Base-by-base conservation (phyloP, 1,140 invertebrate genomes). In the Chymomyza costata region DNA sequence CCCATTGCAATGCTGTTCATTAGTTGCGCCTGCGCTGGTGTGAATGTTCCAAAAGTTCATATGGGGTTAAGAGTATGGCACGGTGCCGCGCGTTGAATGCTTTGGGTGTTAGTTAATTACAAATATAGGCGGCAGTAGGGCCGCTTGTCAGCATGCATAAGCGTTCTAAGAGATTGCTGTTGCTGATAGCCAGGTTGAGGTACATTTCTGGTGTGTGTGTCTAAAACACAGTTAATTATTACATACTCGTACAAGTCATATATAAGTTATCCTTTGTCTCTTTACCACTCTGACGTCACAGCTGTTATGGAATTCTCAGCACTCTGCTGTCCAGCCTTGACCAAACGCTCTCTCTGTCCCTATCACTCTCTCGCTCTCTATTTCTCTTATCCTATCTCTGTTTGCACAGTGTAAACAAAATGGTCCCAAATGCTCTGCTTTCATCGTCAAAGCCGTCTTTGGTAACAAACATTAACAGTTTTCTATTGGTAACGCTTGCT, bases 11-110 rank as follows among this genome's bases (percentile, higher is more conserved):
- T 13, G 15, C n/a, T 11, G 64, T 55, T 80, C 73, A 80, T 80
- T 80, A 80, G 73, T 80, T 80, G 73, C 73, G 73, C 73, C 67
- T 78, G 71, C 67, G 73, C 67, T 35, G 58, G 38, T 32, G 31
- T n/a, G 14, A 11, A 30, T 37, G 46, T 34, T 35, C 43, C 5
- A 21, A 52, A 47, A 51, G 70, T 76, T 64, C 55, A 57, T 52
- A 48, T 67, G 66, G 73, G 73, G 73, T 78, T 78, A 78, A 78
- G 73, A 52, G 63, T 71, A 54, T 64, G 47, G 47, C 46, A 54
- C 18, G 30, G 38, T 41, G 52, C 37, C 41, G 51, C 50, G 58
- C 35, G 46, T 43, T 55, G 56, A 6, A 34, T 34, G 31, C 3
- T 11, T 11, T 6, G 3, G n/a, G 59, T 64, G 34, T 61, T 61